Percentiles rank a stretch among this genome's conserved stretches.
These are phyloP conservation scores for Coilia nasus DNA, from an alignment of 2,797 vertebrate species.

Conservation along the genomic window DNA sequence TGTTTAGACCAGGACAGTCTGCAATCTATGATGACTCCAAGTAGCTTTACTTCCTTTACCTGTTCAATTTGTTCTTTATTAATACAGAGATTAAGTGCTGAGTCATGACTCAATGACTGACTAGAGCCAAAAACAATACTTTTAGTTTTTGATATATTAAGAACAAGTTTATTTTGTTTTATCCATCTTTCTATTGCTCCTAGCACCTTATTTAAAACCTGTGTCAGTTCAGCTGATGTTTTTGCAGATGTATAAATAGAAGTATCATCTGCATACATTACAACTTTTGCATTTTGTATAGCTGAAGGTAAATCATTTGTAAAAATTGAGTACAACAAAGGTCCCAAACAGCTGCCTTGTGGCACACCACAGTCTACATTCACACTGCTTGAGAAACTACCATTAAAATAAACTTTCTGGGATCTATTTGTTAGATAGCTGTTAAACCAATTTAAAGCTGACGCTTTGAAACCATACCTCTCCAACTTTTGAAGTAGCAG, in stretches of 20 bases:
- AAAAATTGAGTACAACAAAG: constrained; percentile 21
- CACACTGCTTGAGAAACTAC: not conserved
- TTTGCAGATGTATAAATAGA: too few species aligned
- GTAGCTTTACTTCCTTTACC: too few species aligned
- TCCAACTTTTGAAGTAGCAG: not conserved
- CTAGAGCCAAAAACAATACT: constrained; percentile 32
- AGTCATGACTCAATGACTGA: constrained; percentile 9
- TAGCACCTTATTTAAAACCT: constrained; percentile 4
- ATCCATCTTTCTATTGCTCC: constrained; percentile 5
- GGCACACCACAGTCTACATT: constrained; percentile 9
- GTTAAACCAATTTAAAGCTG: too few species aligned
- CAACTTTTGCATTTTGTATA: too few species aligned
- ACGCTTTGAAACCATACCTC: not conserved
- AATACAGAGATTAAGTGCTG: constrained; percentile 22
- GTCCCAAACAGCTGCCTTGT: constrained; percentile 11
- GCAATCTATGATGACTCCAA: too few species aligned
- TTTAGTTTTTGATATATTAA: constrained; percentile 30
- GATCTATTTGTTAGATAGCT: too few species aligned
- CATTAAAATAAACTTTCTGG: not conserved
- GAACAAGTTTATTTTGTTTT: constrained; percentile 16
- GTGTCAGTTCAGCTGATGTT: not conserved
- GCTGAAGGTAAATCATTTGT: constrained; percentile 11
- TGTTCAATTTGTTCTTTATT: constrained; percentile 5
- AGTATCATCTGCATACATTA: too few species aligned
- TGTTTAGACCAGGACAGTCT: too few species aligned